phyloP scores from a whole-genome alignment of 2,888 invertebrate genomes.

The Reticulitermes lucifugus region DNA sequence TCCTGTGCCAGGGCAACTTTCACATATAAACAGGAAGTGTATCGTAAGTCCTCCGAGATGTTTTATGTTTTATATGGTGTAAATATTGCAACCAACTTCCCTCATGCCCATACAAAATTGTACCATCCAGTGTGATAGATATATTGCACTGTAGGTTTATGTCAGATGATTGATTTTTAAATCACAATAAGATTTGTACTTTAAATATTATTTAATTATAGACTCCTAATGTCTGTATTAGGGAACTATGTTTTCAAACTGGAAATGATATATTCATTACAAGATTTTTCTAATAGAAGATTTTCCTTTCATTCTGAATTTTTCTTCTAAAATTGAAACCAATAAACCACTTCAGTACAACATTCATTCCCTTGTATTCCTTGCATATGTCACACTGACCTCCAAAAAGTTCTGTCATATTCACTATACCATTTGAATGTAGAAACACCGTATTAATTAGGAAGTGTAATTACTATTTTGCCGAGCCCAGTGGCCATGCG shows the following conservation, averaged over 20 bases:
- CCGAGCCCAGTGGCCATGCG: no score
- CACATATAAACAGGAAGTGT: background rate
- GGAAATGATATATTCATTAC: slow-evolving; percentile 1
- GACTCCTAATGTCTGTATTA: slow-evolving; percentile 8
- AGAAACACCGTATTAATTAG: no score
- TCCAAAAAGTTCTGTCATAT: no score
- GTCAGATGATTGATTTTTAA: background rate
- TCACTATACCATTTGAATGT: no score
- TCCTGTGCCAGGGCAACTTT: background rate
- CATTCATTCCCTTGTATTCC: background rate
- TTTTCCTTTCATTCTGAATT: background rate
- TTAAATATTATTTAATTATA: slow-evolving; percentile 9
- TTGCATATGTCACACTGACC: background rate
- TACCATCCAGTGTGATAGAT: slow-evolving; percentile 35
- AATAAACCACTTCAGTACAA: background rate
- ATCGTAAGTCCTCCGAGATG: slow-evolving; percentile 7
- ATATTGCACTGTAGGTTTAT: slow-evolving; percentile 19
- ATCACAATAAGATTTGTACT: slow-evolving; percentile 36
- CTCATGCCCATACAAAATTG: background rate
- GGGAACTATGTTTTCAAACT: background rate
- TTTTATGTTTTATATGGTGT: slow-evolving; percentile 19
- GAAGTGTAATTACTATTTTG: no score
- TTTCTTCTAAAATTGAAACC: background rate
- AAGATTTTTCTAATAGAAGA: slow-evolving; percentile 16
- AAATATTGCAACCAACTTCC: slow-evolving; percentile 19